Conservation (phyloP, 1,140 invertebrate species). For the Camponotus vicinus region DNA sequence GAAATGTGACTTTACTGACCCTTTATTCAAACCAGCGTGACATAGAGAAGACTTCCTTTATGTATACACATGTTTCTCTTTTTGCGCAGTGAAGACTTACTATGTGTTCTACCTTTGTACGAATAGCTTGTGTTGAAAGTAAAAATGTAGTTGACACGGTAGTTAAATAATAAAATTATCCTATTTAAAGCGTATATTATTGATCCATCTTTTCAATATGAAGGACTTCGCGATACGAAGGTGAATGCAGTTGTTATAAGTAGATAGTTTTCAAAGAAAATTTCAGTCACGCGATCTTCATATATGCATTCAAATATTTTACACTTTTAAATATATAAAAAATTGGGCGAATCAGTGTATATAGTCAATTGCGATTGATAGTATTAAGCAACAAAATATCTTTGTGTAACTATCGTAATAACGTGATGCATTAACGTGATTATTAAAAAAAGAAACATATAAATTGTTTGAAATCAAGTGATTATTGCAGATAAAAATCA, state of each 20-base stretch:
- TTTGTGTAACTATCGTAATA: neutral
- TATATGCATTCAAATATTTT: slow-evolving; percentile 33
- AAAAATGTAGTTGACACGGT: slow-evolving; percentile 10
- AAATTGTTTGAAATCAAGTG: neutral
- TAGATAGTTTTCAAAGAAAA: slow-evolving; percentile 22
- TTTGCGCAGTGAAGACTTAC: neutral
- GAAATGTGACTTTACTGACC: slow-evolving; percentile 68
- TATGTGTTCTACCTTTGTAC: neutral
- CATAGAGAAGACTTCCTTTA: slow-evolving; percentile 67
- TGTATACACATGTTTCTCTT: neutral
- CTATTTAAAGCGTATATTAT: slow-evolving; percentile 22
- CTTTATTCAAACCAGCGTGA: slow-evolving; percentile 67
- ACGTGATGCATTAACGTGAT: neutral
- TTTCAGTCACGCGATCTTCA: slow-evolving; percentile 47
- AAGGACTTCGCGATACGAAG: slow-evolving; percentile 47
- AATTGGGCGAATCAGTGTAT: slow-evolving; percentile 14
- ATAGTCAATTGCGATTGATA: slow-evolving; percentile 17
- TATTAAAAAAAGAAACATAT: neutral
- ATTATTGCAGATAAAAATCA: slow-evolving; percentile 1
- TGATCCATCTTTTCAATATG: slow-evolving; percentile 31
- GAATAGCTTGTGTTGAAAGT: slow-evolving; percentile 20
- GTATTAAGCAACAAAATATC: neutral
- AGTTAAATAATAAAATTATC: slow-evolving; percentile 39
- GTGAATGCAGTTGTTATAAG: slow-evolving; percentile 29
- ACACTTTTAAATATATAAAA: slow-evolving; percentile 11